Evolutionary conservation across 2,797 vertebrate species (phyloP), one percentile per base, ranked within the genome.

Genomic region (Nannoperca obscura): DNA sequence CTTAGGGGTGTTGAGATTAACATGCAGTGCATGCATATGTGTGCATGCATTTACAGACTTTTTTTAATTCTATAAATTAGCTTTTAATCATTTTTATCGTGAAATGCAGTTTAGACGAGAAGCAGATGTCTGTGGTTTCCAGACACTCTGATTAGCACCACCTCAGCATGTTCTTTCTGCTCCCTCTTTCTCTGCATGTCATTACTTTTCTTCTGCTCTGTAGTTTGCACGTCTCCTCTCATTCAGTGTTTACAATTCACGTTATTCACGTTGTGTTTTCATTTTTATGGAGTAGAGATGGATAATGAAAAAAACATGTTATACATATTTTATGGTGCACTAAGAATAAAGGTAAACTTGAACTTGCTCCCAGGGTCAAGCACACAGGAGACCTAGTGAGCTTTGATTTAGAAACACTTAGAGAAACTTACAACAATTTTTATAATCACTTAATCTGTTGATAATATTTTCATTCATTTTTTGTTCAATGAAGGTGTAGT

Each of bases 101-200:
- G 54, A 74, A 42, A 60, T 66, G 55, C 34, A 22, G 24, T 36
- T 36, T 17, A 62, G 80, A 89, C 80, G 75, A 77, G 72, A 80
- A 79, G 62, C 82, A 73, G 71, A 76, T 65, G 64, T 61, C 58
- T 70, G 9, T 54, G 68, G 63, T 59, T 69, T 71, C 55, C 46
- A 64, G 50, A 83, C 30, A 52, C 50, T 52, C 30, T 12, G 54
- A 46, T 71, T 59, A 61, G 71, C 30, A 62, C 38, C n/a, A 65
- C 68, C 52, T 81, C 77, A 76, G 74, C 80, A 61, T 58, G 44
- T 53, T 73, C 32, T 74, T 38, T 60, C 24, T 46, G 46, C 53
- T 79, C 70, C 42, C 12, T 64, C 42, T 74, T 60, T 54, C 36
- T 63, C 76, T 46, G 2, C 34, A 58, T 50, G 14, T 19, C 54